Base-by-base conservation (phyloP, 1,140 invertebrate genomes). In the Lepidurus apus region DNA sequence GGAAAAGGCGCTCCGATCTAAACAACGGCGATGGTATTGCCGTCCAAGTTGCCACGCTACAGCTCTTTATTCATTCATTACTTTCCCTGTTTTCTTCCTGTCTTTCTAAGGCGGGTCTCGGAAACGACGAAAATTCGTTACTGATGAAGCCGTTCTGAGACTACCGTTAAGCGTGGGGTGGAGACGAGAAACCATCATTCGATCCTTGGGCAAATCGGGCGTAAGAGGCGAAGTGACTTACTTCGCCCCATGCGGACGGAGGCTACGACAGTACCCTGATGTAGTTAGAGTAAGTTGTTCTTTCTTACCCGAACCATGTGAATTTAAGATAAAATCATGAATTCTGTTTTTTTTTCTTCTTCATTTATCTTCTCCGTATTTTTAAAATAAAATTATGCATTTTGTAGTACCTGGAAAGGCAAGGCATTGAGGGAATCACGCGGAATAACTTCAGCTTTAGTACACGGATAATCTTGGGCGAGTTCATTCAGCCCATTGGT, bases 401-500 rank as follows among this genome's bases (percentile, higher is more conserved):
- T 82, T 84, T 86, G 17, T 85, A 95, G 91, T 93, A 93, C 84
- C 85, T 95, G 82, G 93, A 94, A 80, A 89, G 91, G 83, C 91
- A 93, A 84, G 91, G 91, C 79, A 89, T 86, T 42, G 84, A 89
- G 8, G 93, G 94, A 80, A 86, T 98, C 73, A 91, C 89, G 0
- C 88, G 91, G 26, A 93, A 95, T 34, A 93, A 97, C 85, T 98
- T 98, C 85, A 96, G 92, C 47, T 98, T 97, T 85, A 95, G 93
- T 75, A 92, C 94, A 43, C 91, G 93, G 79, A 89, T 92, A 0
- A 89, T 96, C 75, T 89, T 98, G 53, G 96, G 96, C 8, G 93
- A 97, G 78, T 98, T 96, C 84, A 86, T 95, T 21, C 93, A 95
- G 83, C 87, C 87, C 10, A 80, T 76, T 47, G 77, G 86, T 86